Evolutionary conservation across 2,888 invertebrate species (phyloP).

Genomic region (Drosophila yooni): DNA sequence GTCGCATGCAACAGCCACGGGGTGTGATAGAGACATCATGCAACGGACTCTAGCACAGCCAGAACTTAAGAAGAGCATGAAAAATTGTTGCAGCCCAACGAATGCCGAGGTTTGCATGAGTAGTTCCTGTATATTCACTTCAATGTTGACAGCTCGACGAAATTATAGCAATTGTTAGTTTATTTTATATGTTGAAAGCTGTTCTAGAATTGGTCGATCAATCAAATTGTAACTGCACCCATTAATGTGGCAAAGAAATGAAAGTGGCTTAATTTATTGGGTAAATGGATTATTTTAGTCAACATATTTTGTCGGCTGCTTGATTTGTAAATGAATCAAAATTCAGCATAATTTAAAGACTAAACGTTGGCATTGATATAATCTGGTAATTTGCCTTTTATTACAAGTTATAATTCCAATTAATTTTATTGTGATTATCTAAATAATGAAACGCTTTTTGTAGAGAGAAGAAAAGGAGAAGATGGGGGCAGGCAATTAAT

Average conservation of each 20-base stretch:
- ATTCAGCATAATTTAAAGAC: neutral
- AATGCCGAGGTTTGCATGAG: conserved; percentile 34
- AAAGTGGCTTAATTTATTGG: neutral
- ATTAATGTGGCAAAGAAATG: neutral
- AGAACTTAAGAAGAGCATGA: conserved; percentile 20
- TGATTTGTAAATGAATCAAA: neutral
- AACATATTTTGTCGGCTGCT: neutral
- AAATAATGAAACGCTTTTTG: neutral
- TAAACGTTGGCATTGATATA: neutral
- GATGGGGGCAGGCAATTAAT: neutral
- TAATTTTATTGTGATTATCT: neutral
- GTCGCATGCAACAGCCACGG: conserved; percentile 24
- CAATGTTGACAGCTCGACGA: neutral
- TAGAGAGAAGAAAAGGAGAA: neutral
- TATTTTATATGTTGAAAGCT: neutral
- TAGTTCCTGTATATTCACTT: conserved; percentile 1
- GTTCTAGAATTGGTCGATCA: neutral
- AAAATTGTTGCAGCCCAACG: neutral
- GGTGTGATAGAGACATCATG: conserved; percentile 53
- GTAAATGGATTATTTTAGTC: neutral
- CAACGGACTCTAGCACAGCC: conserved; percentile 24
- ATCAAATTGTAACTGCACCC: neutral
- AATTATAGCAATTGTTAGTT: neutral
- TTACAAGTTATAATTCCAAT: neutral
- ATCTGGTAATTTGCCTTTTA: neutral